phyloP scores from a whole-genome alignment of 2,888 invertebrate genomes.

The Silvanus unidentatus region DNA sequence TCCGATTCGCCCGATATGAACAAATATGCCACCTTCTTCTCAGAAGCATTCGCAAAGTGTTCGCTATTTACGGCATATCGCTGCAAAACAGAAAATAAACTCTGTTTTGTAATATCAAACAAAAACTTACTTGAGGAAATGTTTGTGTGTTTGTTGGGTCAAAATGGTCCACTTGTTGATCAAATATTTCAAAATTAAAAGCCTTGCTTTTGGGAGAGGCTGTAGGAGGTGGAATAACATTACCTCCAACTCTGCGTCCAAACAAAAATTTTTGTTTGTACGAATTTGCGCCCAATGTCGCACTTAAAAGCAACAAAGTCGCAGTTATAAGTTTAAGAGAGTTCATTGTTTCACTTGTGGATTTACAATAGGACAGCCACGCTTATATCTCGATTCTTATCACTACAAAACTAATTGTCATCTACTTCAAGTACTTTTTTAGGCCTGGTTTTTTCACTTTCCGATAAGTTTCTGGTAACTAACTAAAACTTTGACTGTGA shows the following conservation, averaged over 20 bases:
- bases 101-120: background rate
- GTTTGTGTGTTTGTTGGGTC: slow-evolving; percentile 48
- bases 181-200: background rate
- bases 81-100: slow-evolving; percentile 6
- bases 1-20: slow-evolving; percentile 10
- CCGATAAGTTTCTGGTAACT: too few relatives aligned
- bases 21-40: slow-evolving; percentile 9
- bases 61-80: slow-evolving; percentile 10
- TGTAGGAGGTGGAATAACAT: background rate
- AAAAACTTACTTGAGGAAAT: slow-evolving; percentile 36
- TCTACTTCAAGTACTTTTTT: too few relatives aligned
- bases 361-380: too few relatives aligned
- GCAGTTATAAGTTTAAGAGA: too few relatives aligned
- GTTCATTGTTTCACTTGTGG: too few relatives aligned
- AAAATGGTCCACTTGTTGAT: slow-evolving; percentile 48
- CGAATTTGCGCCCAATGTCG: too few relatives aligned
- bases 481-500: too few relatives aligned
- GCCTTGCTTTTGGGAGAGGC: background rate
- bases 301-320: too few relatives aligned
- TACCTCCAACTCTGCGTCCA: background rate
- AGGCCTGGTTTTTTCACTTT: too few relatives aligned
- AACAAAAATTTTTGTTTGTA: too few relatives aligned
- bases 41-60: slow-evolving; percentile 1
- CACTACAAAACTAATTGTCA: too few relatives aligned
- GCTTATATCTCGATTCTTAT: too few relatives aligned